phyloP scores from a whole-genome alignment of 1,140 invertebrate species.

The Drosophila saltans region DNA sequence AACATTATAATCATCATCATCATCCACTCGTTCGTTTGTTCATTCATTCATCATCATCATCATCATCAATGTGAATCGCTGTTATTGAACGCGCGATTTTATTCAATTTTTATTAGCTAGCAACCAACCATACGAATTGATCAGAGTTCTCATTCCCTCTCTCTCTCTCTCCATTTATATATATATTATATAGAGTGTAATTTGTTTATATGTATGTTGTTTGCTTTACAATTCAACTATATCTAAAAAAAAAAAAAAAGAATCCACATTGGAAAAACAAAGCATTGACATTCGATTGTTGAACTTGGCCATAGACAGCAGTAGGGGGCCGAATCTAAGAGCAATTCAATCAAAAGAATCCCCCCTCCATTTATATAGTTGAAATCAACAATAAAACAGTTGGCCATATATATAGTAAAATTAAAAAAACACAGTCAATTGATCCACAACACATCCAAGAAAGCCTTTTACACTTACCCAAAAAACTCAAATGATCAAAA shows the following conservation, averaged over 20 bases:
- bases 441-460: no score
- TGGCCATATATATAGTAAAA: background rate
- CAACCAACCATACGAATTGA: slow-evolving; percentile 25
- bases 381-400: background rate
- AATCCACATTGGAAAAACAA: background rate
- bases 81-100: slow-evolving; percentile 78
- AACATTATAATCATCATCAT: background rate
- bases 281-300: slow-evolving; percentile 6
- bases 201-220: background rate
- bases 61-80: slow-evolving; percentile 19
- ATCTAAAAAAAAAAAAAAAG: background rate
- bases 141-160: background rate
- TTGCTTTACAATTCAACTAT: slow-evolving; percentile 10
- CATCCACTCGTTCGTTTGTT: no score
- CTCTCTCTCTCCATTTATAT: background rate
- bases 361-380: background rate
- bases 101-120: slow-evolving; percentile 77
- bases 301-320: background rate
- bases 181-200: background rate
- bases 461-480: no score
- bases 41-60: background rate
- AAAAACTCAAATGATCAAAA: no score
- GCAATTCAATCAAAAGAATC: background rate
- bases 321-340: background rate
- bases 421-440: no score